Percentiles rank a stretch among this genome's conserved stretches.
phyloP scores from a whole-genome alignment of 2,113 vertebrate species.

The Siniperca knerii region DNA sequence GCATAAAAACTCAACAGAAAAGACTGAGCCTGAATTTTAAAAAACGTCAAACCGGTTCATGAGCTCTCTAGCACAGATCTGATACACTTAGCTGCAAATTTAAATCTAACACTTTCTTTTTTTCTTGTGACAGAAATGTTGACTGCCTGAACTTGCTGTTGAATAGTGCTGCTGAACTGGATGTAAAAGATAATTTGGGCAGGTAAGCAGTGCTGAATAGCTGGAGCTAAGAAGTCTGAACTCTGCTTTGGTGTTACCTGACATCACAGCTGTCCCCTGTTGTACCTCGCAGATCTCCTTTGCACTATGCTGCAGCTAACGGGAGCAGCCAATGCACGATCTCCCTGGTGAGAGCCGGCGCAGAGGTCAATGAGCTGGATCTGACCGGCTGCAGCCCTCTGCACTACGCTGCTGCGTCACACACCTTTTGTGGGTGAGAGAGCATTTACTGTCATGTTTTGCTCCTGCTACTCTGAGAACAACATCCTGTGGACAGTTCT shows the following conservation, averaged over 20 bases:
- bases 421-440: constrained; percentile 91
- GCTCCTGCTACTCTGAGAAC: background rate
- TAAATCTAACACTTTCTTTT: background rate
- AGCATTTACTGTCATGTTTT: background rate
- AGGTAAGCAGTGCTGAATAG: constrained; percentile 80
- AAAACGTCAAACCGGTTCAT: no score
- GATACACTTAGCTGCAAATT: no score
- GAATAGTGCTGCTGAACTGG: constrained; percentile 91
- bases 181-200: constrained; percentile 92
- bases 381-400: constrained; percentile 93
- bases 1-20: no score
- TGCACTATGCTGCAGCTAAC: constrained; percentile 95
- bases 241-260: background rate
- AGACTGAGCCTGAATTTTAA: no score
- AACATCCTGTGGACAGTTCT: background rate
- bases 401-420: constrained; percentile 94
- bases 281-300: constrained; percentile 85
- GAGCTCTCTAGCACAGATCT: no score
- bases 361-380: constrained; percentile 90
- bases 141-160: constrained; percentile 96
- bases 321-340: constrained; percentile 93
- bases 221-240: background rate
- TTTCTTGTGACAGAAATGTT: constrained; percentile 86
- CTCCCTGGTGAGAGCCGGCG: constrained; percentile 90
- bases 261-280: background rate